These are phyloP conservation scores for Nylanderia fulva DNA, from an alignment of 1,140 invertebrate genomes.

Conservation along the genomic window DNA sequence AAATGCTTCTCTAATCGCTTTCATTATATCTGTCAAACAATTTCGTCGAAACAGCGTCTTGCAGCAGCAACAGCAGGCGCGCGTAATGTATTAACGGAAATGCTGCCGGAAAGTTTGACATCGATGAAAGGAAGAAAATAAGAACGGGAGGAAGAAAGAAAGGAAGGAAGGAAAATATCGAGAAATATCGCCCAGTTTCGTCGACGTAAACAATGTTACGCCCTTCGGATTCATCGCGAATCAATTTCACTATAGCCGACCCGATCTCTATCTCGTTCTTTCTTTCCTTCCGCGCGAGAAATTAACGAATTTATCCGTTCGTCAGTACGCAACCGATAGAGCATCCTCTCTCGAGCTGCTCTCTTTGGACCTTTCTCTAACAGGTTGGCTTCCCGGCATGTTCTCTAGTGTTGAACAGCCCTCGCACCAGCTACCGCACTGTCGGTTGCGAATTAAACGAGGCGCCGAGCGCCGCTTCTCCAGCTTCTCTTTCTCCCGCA, in stretches of 20 bases:
- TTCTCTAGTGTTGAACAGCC: neutral
- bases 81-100: constrained; percentile 44
- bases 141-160: neutral
- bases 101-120: neutral
- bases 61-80: neutral
- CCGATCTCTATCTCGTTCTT: constrained; percentile 9
- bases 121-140: neutral
- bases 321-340: constrained; percentile 38
- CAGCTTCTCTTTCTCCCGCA: constrained; percentile 30
- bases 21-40: neutral
- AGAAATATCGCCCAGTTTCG: constrained; percentile 21
- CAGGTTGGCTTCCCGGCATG: constrained; percentile 56
- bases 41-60: constrained; percentile 8
- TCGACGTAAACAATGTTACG: constrained; percentile 50
- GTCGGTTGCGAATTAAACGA: constrained; percentile 64
- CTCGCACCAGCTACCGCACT: constrained; percentile 40
- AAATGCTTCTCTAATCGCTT: neutral
- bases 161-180: constrained; percentile 5
- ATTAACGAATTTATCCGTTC: constrained; percentile 66
- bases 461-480: constrained; percentile 33
- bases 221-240: constrained; percentile 58
- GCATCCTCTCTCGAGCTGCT: constrained; percentile 7
- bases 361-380: constrained; percentile 57
- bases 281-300: constrained; percentile 22
- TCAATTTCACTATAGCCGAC: constrained; percentile 41